Base-by-base conservation (phyloP, 2,113 vertebrate genomes). In the Vulpes ferrilata region DNA sequence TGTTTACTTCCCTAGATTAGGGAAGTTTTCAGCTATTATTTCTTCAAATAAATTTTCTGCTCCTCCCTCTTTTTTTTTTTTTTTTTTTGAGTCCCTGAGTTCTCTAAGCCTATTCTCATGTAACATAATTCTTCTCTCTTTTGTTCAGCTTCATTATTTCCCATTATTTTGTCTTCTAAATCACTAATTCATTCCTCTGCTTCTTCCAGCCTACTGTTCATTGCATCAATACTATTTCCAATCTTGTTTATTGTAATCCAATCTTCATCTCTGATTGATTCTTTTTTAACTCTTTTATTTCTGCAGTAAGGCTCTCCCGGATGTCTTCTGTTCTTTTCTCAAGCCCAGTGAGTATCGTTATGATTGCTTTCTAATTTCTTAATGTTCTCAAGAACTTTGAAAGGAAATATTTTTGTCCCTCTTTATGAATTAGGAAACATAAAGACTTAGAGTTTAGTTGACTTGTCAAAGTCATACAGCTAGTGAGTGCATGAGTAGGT, bases 381-480 rank as follows among this genome's bases (percentile, higher is more conserved):
- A 73, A 43, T 88, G 64, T 88, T 78, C 59, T 87, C 17, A 93
- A 91, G 64, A 90, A 91, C 57, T 83, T 88, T 38, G 48, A 92
- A 79, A 92, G 48, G 30, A 92, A 89, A 32, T 87, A 69, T 73
- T 83, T 90, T 86, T 89, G 23, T 64, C 38, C 55, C 25, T 89
- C 11, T 81, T 88, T 85, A 53, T 95, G 60, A 92, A 81, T 62
- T 82, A 83, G 30, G 71, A 71, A 95, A 88, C 4, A 43, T 85
- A 43, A 95, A 65, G 38, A 73, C 16, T n/a, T 83, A 79, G 55
- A 69, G 1, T 62, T 95, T 92, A 69, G 30, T 82, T 76, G 32
- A 96, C 20, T 88, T 95, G 35, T 35, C 5, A 64, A 67, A 88
- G 27, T 78, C 51, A 19, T 15, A 0, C 1, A 78, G 7, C 22